Conservation (phyloP, 2,113 vertebrate genomes). For the Patagioenas fasciata region DNA sequence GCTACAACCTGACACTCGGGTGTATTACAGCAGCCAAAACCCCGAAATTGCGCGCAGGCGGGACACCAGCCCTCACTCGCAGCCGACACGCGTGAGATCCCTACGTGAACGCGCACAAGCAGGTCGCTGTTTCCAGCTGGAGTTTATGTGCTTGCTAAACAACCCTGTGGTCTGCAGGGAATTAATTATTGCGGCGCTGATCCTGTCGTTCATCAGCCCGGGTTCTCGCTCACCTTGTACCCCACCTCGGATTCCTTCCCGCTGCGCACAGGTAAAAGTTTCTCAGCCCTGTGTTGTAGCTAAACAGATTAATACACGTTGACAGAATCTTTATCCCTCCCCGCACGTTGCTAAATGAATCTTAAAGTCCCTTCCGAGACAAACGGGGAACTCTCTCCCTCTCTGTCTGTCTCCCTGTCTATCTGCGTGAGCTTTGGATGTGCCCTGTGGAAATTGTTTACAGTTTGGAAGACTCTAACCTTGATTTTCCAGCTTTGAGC, state of each 20-base stretch:
- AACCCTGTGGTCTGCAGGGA: not conserved
- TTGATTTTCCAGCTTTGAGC: conserved; percentile 60
- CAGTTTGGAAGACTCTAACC: conserved; percentile 26
- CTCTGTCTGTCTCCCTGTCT: not conserved
- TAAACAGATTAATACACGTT: not conserved
- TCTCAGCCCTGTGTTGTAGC: not conserved
- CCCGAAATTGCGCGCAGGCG: not conserved
- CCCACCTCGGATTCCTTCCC: not conserved
- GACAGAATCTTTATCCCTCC: not conserved
- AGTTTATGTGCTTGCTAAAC: not conserved
- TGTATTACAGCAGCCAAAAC: rapidly evolving
- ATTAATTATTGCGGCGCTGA: not conserved
- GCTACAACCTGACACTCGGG: rapidly evolving
- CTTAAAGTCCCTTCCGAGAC: not conserved
- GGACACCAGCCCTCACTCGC: too few relatives aligned
- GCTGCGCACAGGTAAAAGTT: not conserved
- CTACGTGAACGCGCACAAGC: rapidly evolving
- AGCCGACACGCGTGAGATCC: not conserved
- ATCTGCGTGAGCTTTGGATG: not conserved
- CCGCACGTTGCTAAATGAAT: not conserved
- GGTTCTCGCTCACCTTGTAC: not conserved
- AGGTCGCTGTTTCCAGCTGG: not conserved
- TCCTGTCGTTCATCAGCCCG: too few relatives aligned
- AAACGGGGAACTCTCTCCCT: not conserved
- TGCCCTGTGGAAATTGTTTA: conserved; percentile 14